A percentile compares a stretch with the other conserved stretches of the same genome.
Conservation (phyloP, 2,113 vertebrate species). For the Callionymus lyra region DNA sequence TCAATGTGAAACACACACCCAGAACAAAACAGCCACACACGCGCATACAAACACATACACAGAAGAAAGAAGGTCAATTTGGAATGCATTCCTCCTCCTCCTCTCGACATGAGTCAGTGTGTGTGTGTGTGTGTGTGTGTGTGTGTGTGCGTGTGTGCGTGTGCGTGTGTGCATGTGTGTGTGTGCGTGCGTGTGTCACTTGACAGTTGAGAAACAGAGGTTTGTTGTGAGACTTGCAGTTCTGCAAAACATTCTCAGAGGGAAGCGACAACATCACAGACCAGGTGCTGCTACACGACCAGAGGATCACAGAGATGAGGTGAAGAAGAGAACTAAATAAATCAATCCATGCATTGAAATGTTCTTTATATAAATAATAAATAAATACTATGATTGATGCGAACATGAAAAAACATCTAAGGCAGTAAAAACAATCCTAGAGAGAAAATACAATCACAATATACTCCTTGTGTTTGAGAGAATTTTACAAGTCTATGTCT, state of each 20-base stretch:
- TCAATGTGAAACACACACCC: constrained; percentile 34
- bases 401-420: no score
- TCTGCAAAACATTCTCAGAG: neutral
- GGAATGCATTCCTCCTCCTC: constrained; percentile 27
- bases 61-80: constrained; percentile 26
- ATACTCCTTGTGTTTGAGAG: no score
- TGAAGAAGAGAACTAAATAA: no score
- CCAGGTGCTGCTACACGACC: neutral
- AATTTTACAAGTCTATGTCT: no score
- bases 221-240: constrained; percentile 4
- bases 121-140: constrained; percentile 12
- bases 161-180: constrained; percentile 1
- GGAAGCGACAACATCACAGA: neutral
- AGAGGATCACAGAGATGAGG: neutral
- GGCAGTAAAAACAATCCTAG: no score
- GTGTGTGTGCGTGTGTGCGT: constrained; percentile 6
- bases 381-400: no score
- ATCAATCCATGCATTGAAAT: no score
- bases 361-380: no score
- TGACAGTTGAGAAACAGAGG: constrained; percentile 16
- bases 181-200: neutral
- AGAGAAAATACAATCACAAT: no score
- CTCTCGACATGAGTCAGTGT: constrained; percentile 19
- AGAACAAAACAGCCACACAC: constrained; percentile 24
- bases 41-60: constrained; percentile 9